phyloP scores from a whole-genome alignment of 2,797 vertebrate genomes.

The Chrysocyon brachyurus region DNA sequence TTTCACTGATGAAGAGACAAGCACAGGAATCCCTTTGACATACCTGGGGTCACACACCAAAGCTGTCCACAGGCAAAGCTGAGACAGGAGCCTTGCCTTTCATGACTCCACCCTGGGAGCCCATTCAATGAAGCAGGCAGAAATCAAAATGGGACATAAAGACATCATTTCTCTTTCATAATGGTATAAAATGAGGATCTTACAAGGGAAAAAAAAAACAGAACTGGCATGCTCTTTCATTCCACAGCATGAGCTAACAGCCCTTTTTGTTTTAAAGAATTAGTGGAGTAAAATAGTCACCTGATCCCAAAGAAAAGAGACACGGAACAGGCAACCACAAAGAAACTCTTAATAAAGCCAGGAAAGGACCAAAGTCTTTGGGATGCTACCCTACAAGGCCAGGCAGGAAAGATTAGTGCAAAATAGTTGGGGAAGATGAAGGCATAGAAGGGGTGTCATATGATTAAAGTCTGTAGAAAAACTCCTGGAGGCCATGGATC shows the following conservation, averaged over 20 bases:
- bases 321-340: slow-evolving; percentile 56
- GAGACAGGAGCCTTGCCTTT: neutral
- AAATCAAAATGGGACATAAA: slow-evolving; percentile 34
- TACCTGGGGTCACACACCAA: neutral
- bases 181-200: slow-evolving; percentile 34
- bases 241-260: slow-evolving; percentile 7
- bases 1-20: neutral
- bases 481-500: slow-evolving; percentile 40
- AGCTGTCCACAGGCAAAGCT: neutral
- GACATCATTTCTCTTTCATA: slow-evolving; percentile 38
- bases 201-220: neutral
- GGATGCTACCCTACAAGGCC: slow-evolving; percentile 29
- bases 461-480: slow-evolving; percentile 62
- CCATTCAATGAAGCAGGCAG: slow-evolving; percentile 41
- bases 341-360: slow-evolving; percentile 68
- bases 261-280: slow-evolving; percentile 49
- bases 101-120: neutral
- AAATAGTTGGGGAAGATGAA: slow-evolving; percentile 45
- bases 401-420: slow-evolving; percentile 65
- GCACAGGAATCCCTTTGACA: neutral
- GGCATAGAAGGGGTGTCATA: slow-evolving; percentile 49
- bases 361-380: neutral
- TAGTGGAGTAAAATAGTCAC: slow-evolving; percentile 41
- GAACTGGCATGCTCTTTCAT: slow-evolving; percentile 41
- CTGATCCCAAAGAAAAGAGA: slow-evolving; percentile 59